phyloP scores from a whole-genome alignment of 2,113 vertebrate species.

The Tiliqua scincoides region DNA sequence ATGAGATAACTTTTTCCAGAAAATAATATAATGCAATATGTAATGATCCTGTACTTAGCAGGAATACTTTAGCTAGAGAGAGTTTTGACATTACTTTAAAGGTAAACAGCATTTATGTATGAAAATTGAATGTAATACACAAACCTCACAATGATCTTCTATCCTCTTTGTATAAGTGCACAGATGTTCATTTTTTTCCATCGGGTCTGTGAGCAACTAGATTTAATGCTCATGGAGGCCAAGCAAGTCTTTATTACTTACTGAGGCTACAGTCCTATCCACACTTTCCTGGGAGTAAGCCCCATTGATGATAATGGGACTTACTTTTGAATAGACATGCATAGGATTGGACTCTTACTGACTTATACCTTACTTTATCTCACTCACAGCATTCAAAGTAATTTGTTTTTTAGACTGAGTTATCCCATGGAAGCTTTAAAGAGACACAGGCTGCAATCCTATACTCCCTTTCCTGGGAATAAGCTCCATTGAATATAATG shows the following conservation, averaged over 20 bases:
- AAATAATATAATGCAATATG: constrained; percentile 3
- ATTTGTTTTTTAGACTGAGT: neutral
- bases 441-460: no score
- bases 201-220: neutral
- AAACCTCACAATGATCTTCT: neutral
- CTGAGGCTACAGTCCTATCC: no score
- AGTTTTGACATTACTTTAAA: neutral
- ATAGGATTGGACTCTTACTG: no score
- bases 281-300: no score
- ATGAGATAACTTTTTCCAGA: constrained; percentile 17
- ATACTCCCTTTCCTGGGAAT: no score
- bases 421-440: neutral
- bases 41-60: neutral
- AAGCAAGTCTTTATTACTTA: no score
- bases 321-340: no score
- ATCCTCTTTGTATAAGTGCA: neutral
- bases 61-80: neutral
- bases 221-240: neutral
- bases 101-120: neutral
- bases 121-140: neutral
- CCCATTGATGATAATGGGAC: no score
- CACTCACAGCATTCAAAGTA: no score
- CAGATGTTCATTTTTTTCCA: neutral
- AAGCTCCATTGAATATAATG: no score
- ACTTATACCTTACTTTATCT: no score